Base-by-base conservation (phyloP, 1,140 invertebrate genomes). In the Hylyphantes graminicola region DNA sequence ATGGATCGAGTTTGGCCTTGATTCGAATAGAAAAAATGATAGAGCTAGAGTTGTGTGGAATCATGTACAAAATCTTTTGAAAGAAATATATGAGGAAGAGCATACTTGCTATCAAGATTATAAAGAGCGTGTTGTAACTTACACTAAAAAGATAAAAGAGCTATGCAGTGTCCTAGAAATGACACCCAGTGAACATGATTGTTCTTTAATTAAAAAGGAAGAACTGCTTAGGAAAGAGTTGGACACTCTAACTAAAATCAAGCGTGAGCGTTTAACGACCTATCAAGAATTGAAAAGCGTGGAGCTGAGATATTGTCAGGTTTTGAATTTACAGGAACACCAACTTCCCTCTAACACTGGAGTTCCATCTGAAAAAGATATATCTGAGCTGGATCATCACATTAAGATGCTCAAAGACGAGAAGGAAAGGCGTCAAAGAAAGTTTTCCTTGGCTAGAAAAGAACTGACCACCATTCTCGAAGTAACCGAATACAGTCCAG, bases 401-500 rank as follows among this genome's bases (percentile, higher is more conserved):
- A 48, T 85, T 2, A 50, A n/a, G 0, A 73, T 79, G 75, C 68
- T 85, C 5, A 72, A 78, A 65, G 19, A 64, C 7, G 83, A 85
- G 65, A 78, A 57, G 7, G 68, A 73, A 19, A 48, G 35, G 50
- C 48, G 75, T 53, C 54, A 73, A n/a, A 48, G 19, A 8, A 78
- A 57, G 54, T 73, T 78, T n/a, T 73, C 61, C 57, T 7, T 17
- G 17, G 59, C 35, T 6, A 85, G 74, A 64, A 85, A 73, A 55
- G 75, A 85, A 54, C 17, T 85, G 5, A 76, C 82, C 7, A 85
- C 82, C 9, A 85, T 85, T 53, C 70, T 65, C 54, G 82, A 85
- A 72, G 54, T 55, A 61, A 85, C 82, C 19, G 82, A 82, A 59
- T 50, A 85, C 12, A 53, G 8, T 17, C 85, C 84, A 50, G 77